Evolutionary conservation across 2,888 invertebrate genomes (phyloP).

Genomic region (Agrotis puta): DNA sequence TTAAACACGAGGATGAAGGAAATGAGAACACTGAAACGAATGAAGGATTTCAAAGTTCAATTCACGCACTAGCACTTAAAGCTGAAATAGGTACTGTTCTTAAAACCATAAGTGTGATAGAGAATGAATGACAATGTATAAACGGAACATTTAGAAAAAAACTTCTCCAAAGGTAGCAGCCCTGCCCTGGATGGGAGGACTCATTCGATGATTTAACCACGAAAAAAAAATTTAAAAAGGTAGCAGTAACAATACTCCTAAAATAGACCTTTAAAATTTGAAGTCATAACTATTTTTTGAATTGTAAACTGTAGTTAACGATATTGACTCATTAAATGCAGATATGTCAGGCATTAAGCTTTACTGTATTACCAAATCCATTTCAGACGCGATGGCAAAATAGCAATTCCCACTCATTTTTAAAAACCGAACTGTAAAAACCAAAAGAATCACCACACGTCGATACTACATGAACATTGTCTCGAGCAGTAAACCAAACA

Average conservation of each 20-base stretch:
- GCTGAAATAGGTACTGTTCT: background rate
- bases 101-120: background rate
- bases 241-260: background rate
- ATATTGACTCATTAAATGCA: background rate
- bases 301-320: background rate
- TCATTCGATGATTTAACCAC: too few relatives aligned
- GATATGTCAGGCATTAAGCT: background rate
- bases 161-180: background rate
- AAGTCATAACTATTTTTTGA: background rate
- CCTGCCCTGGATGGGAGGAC: too few relatives aligned
- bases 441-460: constrained; percentile 21
- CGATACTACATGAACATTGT: constrained; percentile 52
- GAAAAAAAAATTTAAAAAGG: too few relatives aligned
- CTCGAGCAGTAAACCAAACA: constrained; percentile 60
- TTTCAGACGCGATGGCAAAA: background rate
- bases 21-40: background rate
- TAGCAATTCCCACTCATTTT: background rate
- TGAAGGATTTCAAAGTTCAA: background rate
- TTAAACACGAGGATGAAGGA: constrained; percentile 36
- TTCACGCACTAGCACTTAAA: background rate
- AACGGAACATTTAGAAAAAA: background rate
- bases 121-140: too few relatives aligned
- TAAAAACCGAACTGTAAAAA: constrained; percentile 1
- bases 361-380: background rate
- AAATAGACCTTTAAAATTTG: background rate